Conservation (phyloP, 2,797 vertebrate genomes). For the Crenuchus spilurus region DNA sequence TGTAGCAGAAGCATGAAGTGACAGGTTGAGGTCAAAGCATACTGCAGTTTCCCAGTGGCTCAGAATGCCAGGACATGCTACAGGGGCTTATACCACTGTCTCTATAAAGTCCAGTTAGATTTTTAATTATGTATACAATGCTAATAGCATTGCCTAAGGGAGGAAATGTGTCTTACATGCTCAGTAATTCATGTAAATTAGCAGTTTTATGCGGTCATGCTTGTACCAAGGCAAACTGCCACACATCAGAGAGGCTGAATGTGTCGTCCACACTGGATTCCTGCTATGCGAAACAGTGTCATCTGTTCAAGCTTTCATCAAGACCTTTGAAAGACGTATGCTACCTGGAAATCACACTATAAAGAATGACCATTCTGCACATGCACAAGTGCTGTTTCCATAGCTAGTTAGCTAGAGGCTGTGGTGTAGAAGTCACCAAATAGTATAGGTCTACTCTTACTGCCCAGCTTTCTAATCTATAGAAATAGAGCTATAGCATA, state of each 20-base stretch:
- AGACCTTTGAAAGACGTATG: too few relatives aligned
- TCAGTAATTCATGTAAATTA: slow-evolving; percentile 61
- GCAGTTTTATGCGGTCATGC: slow-evolving; percentile 51
- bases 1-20: not conserved
- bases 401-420: too few relatives aligned
- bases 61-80: slow-evolving; percentile 16
- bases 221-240: slow-evolving; percentile 30
- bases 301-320: slow-evolving; percentile 10
- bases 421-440: too few relatives aligned
- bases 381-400: too few relatives aligned
- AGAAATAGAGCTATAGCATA: too few relatives aligned
- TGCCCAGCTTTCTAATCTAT: too few relatives aligned
- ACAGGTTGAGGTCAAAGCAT: not conserved
- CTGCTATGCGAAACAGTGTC: slow-evolving; percentile 41
- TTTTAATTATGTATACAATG: slow-evolving; percentile 42
- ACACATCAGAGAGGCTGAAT: slow-evolving; percentile 52
- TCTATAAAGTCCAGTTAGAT: slow-evolving; percentile 21
- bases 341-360: too few relatives aligned
- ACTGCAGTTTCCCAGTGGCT: not conserved
- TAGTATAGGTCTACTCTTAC: too few relatives aligned
- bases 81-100: slow-evolving; percentile 5
- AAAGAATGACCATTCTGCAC: too few relatives aligned
- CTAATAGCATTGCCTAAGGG: slow-evolving; percentile 18
- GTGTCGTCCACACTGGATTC: slow-evolving; percentile 53
- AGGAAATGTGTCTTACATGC: slow-evolving; percentile 48